Evolutionary conservation across 2,797 vertebrate species (phyloP).

Genomic region (Telmatherina bonti): DNA sequence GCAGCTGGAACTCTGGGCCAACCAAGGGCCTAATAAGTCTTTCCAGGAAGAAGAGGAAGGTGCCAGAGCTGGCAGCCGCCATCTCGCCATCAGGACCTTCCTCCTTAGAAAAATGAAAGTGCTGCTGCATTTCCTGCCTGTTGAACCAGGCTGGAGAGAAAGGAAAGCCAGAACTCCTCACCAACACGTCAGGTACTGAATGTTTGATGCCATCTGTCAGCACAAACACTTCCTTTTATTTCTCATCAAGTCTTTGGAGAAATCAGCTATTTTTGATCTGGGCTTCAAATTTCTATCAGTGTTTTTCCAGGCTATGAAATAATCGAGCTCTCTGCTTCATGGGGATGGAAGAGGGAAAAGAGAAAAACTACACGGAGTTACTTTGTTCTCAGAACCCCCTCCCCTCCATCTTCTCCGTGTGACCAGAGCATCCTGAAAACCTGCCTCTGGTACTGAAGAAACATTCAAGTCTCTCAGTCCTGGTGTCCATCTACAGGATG

Average conservation of each 20-base stretch:
- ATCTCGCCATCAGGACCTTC: constrained; percentile 20
- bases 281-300: too few relatives aligned
- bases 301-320: too few relatives aligned
- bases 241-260: not conserved
- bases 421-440: too few relatives aligned
- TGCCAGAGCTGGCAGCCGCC: constrained; percentile 45
- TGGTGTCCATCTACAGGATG: not conserved
- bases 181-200: constrained; percentile 58
- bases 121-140: constrained; percentile 59
- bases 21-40: constrained; percentile 60
- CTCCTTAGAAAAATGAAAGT: constrained; percentile 54
- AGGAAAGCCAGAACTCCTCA: not conserved
- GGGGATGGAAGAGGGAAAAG: too few relatives aligned
- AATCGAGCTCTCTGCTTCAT: too few relatives aligned
- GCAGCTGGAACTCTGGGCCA: constrained; percentile 23
- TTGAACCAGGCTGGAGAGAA: constrained; percentile 52
- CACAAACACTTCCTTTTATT: constrained; percentile 3
- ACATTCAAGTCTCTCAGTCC: too few relatives aligned
- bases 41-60: constrained; percentile 46
- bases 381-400: constrained; percentile 58
- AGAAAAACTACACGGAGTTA: constrained; percentile 26
- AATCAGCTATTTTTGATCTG: too few relatives aligned
- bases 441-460: too few relatives aligned
- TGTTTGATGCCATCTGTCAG: constrained; percentile 32
- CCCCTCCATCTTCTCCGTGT: too few relatives aligned